Conservation (phyloP, 2,113 vertebrate species). For the Bujurquina vittata region DNA sequence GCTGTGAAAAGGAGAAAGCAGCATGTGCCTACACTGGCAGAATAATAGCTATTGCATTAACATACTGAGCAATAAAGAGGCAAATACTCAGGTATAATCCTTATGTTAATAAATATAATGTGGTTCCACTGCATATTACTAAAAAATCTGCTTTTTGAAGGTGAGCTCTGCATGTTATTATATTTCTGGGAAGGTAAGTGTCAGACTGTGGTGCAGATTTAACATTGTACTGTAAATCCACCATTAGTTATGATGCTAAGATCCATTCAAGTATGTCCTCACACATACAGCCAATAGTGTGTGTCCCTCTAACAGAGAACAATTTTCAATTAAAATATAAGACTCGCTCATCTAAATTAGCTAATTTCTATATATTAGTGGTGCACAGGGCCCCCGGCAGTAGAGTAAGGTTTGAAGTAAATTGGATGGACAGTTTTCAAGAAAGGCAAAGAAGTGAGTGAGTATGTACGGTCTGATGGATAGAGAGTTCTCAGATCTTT, state of each 20-base stretch:
- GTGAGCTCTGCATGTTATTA: neutral
- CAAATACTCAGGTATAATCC: neutral
- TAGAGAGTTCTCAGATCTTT: too few relatives aligned
- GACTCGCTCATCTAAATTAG: neutral
- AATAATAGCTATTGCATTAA: neutral
- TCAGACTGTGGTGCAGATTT: neutral
- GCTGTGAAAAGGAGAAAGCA: neutral
- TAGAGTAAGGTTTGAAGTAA: neutral
- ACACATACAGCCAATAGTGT: too few relatives aligned
- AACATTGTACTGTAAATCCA: neutral
- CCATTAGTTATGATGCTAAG: too few relatives aligned
- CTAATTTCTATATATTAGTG: neutral
- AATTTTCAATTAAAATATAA: neutral
- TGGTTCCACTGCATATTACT: neutral
- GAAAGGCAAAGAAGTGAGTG: neutral
- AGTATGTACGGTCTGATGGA: too few relatives aligned
- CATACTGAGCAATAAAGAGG: neutral
- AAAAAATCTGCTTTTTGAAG: neutral
- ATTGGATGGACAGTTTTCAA: neutral
- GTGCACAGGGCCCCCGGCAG: accelerated
- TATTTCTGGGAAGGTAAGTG: neutral
- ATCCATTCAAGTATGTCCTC: neutral
- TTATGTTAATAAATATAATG: neutral
- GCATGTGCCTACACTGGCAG: neutral
- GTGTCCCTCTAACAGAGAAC: neutral